These are phyloP conservation scores for Silurus aristotelis DNA, from an alignment of 2,797 vertebrate species.

Conservation along the genomic window DNA sequence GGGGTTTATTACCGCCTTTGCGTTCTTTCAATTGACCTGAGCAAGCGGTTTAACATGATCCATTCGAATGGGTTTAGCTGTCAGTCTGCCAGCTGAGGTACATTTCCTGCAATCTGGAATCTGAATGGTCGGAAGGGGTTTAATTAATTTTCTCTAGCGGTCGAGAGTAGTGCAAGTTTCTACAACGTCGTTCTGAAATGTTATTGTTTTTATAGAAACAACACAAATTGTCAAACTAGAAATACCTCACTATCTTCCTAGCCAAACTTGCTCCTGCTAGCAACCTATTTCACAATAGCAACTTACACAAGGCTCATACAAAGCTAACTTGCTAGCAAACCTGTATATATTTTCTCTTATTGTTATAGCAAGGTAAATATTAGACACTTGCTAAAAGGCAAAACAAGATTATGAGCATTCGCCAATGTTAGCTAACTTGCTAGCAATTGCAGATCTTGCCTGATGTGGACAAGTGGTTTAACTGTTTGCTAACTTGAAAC, in stretches of 20 bases:
- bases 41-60: neutral
- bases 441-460: neutral
- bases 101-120: constrained; percentile 1
- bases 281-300: neutral
- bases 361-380: neutral
- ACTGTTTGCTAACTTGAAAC: no score
- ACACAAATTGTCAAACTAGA: no score
- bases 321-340: neutral
- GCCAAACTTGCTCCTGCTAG: no score
- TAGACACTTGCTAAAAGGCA: neutral
- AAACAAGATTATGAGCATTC: neutral
- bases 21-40: constrained; percentile 25
- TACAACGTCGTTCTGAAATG: neutral
- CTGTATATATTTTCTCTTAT: neutral
- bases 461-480: neutral
- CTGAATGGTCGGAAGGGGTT: neutral
- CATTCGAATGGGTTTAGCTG: neutral
- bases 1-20: neutral
- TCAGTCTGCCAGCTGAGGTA: neutral
- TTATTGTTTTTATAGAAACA: neutral
- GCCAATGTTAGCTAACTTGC: neutral
- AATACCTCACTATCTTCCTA: no score
- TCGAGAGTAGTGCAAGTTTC: neutral
- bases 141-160: neutral
- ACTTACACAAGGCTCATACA: neutral